phyloP scores from a whole-genome alignment of 2,888 invertebrate species.

The Frankliniella fusca region DNA sequence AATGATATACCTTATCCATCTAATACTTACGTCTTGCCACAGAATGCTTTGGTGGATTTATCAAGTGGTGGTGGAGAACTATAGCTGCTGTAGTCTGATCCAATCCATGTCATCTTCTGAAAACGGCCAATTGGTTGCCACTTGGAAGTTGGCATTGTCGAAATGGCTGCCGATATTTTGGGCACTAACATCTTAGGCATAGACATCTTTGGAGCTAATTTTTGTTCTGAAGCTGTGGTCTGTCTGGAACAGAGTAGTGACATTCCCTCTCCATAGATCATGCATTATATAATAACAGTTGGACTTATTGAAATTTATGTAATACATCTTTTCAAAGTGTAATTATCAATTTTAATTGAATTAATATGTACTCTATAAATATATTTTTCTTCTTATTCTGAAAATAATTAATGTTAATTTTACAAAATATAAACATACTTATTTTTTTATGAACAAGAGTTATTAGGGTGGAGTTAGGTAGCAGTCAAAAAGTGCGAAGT shows the following conservation, averaged over 20 bases:
- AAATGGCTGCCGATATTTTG: not conserved
- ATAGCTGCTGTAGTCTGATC: conserved; percentile 35
- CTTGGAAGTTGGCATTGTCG: conserved; percentile 28
- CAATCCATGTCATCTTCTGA: conserved; percentile 35
- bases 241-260: not conserved
- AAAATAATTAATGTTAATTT: not conserved
- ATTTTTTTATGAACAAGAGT: not conserved
- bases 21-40: conserved; percentile 1
- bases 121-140: conserved; percentile 36
- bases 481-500: too few species aligned
- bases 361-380: not conserved
- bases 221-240: not conserved
- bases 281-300: not conserved
- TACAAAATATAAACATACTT: too few species aligned
- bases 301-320: not conserved
- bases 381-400: not conserved
- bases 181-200: not conserved
- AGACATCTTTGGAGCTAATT: not conserved
- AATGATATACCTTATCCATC: not conserved
- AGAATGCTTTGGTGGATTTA: not conserved
- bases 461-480: not conserved
- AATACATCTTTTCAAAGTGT: not conserved
- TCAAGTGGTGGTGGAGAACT: not conserved
- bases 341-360: not conserved
- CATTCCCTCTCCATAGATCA: not conserved